These are phyloP conservation scores for Drymonia ruficornis DNA, from an alignment of 2,888 invertebrate species.

Conservation along the genomic window DNA sequence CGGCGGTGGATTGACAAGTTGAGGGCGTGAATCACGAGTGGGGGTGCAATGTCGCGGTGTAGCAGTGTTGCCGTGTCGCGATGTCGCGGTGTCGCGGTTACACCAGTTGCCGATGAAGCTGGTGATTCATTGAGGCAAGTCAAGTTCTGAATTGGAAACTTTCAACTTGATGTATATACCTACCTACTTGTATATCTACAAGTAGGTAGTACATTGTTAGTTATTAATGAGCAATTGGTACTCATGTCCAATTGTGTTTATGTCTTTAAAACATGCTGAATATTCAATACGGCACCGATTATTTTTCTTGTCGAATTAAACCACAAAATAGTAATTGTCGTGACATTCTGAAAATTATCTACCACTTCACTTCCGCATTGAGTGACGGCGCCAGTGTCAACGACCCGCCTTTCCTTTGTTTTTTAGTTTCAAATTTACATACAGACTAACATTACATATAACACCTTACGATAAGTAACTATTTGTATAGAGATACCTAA, in stretches of 20 bases:
- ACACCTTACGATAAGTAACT: neutral
- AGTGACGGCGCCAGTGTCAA: conserved; percentile 23
- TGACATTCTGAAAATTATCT: conserved; percentile 16
- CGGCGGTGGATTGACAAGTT: conserved; percentile 38
- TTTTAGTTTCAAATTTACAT: conserved; percentile 22
- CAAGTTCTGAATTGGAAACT: neutral
- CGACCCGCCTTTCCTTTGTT: conserved; percentile 30
- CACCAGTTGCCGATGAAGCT: neutral
- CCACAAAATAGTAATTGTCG: neutral
- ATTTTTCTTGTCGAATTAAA: too few relatives aligned
- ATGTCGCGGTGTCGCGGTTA: conserved; percentile 8
- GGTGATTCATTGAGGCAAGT: neutral
- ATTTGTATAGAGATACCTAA: too few relatives aligned
- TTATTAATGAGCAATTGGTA: too few relatives aligned
- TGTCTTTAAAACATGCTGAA: too few relatives aligned
- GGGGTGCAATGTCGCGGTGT: conserved; percentile 21
- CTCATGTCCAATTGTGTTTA: too few relatives aligned
- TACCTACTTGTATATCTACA: too few relatives aligned
- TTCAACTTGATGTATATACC: neutral
- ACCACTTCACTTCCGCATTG: conserved; percentile 24
- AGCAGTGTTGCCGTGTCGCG: neutral
- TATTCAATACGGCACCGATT: too few relatives aligned
- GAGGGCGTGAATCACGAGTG: conserved; percentile 45
- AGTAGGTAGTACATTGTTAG: too few relatives aligned
- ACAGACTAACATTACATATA: conserved; percentile 11